Evolutionary conservation across 2,888 invertebrate species (phyloP).

Genomic region (Cosmorhoe ocellata): DNA sequence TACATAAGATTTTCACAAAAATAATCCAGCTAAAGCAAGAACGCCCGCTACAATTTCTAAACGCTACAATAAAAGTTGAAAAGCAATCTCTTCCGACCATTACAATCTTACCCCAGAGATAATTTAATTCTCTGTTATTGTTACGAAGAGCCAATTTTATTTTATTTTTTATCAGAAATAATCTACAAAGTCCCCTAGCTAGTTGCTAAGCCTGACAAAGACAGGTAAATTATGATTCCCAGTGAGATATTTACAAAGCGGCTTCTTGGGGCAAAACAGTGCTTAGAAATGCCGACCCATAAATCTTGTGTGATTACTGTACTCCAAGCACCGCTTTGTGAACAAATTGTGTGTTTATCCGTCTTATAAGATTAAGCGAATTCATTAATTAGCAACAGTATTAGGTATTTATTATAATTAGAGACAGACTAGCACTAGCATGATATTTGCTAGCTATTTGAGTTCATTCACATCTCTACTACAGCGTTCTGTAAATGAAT

Average conservation of each 20-base stretch:
- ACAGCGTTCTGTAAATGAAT: no score
- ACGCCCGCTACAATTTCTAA: neutral
- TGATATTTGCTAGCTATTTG: no score
- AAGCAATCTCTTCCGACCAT: slow-evolving; percentile 16
- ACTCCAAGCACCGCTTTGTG: slow-evolving; percentile 16
- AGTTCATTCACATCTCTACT: no score
- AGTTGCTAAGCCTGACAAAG: slow-evolving; percentile 32
- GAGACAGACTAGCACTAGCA: no score
- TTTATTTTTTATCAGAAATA: slow-evolving; percentile 11
- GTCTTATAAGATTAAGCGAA: slow-evolving; percentile 5
- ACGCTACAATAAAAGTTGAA: slow-evolving; percentile 11
- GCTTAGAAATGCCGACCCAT: slow-evolving; percentile 21
- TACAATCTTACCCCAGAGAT: slow-evolving; percentile 14
- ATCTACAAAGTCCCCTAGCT: slow-evolving; percentile 14
- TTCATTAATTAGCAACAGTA: slow-evolving; percentile 6
- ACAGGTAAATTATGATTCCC: slow-evolving; percentile 32
- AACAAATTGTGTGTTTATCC: slow-evolving; percentile 22
- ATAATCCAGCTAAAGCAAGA: neutral
- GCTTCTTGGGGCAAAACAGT: slow-evolving; percentile 21
- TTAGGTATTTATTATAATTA: neutral
- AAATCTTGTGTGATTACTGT: slow-evolving; percentile 29
- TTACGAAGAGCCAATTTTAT: slow-evolving; percentile 17
- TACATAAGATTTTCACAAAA: neutral
- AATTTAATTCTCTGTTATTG: slow-evolving; percentile 24
- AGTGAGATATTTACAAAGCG: slow-evolving; percentile 26